Evolutionary conservation across 2,113 vertebrate species (phyloP).

Genomic region (Heterotilapia buettikoferi): DNA sequence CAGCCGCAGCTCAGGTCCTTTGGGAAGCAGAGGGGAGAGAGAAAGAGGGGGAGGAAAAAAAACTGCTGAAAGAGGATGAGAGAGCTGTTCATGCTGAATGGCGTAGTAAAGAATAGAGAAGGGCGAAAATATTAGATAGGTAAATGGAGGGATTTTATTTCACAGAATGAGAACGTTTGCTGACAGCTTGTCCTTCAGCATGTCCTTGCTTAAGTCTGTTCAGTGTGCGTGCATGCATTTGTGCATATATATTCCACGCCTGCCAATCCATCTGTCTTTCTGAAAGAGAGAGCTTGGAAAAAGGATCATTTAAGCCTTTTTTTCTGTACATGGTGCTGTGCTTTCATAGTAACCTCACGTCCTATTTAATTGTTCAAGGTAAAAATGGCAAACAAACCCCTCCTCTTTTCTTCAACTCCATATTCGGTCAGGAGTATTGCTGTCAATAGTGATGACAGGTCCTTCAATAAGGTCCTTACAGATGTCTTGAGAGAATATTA

Average conservation of each 20-base stretch:
- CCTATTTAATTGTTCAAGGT: not conserved
- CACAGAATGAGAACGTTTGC: conserved; percentile 39
- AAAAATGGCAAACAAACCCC: not conserved
- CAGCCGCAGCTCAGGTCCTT: conserved; percentile 57
- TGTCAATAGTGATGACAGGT: not conserved
- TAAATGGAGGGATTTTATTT: conserved; percentile 42
- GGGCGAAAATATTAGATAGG: conserved; percentile 35
- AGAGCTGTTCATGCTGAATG: conserved; percentile 29
- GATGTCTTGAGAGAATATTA: not conserved
- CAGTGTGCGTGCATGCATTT: not conserved
- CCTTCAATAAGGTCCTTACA: not conserved
- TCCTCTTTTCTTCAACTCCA: not conserved
- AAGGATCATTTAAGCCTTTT: not conserved
- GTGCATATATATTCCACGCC: not conserved
- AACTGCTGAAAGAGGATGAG: conserved; percentile 16
- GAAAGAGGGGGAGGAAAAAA: not conserved
- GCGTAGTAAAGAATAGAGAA: conserved; percentile 21
- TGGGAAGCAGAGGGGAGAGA: conserved; percentile 14
- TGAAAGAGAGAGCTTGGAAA: not conserved
- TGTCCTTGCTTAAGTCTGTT: conserved; percentile 37
- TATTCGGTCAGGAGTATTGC: not conserved
- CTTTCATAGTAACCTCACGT: not conserved
- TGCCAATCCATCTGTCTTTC: conserved; percentile 8
- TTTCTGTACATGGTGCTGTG: not conserved
- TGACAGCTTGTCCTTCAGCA: conserved; percentile 52